Evolutionary conservation across 64 coral and sea anemone genomes (phyloP), one percentile per base, ranked within the genome.

Genomic region (Porites lutea): DNA sequence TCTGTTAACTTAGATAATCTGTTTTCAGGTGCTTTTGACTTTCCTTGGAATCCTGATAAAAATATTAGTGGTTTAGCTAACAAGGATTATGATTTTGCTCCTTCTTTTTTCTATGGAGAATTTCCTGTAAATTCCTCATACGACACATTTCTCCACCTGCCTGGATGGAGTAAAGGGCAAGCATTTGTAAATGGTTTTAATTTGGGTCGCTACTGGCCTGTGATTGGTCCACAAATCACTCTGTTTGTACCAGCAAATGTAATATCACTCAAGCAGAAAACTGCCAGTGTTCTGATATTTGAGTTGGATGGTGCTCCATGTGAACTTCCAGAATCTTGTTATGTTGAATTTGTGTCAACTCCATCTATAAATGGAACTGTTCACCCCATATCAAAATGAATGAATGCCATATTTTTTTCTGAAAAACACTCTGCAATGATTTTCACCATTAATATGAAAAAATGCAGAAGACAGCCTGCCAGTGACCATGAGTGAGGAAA

Each of bases 191-290:
- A 97, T 83, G 95, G 92, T 12, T 97, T 97, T 15, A 91, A 97
- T 78, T 68, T 97, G 68, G 95, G 95, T 84, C 95, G 95, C 54
- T 97, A 97, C 83, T 97, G 95, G 95, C 92, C 95, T 16, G 92
- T 74, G 57, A 88, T 72, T n/a, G 95, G 95, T 79, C 95, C 95
- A n/a, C 95, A 97, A 20, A 79, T 75, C 23, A 91, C 95, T n/a
- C 71, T 97, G 10, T 97, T 88, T 87, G 88, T 97, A 7, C 95
- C 95, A 74, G 81, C 88, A 61, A 94, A 78, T 70, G 82, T 97
- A 48, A 57, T 97, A 20, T 94, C 87, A 71, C 27, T 79, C 16
- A 84, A 89, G 50, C 74, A 71, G 14, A 74, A 88, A 48, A 43
- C 82, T 67, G 90, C 82, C 55, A 91, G 66, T 71, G 19, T 97